Percentiles rank a stretch among this genome's conserved stretches.
These are phyloP conservation scores for Luperina nickerlii DNA, from an alignment of 2,888 invertebrate genomes.

Conservation along the genomic window DNA sequence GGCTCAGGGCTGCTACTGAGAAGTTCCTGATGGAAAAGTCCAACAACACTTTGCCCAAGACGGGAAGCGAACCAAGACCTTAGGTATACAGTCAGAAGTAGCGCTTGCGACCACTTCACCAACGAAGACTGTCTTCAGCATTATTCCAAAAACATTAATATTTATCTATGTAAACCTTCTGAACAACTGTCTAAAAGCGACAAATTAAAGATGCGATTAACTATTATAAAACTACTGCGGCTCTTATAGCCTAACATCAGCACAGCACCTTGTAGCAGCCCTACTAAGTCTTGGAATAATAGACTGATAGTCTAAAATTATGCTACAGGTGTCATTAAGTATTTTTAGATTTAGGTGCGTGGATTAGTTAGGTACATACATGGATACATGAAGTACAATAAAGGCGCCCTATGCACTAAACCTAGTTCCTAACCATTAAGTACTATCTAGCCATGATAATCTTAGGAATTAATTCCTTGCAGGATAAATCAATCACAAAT, in stretches of 20 bases:
- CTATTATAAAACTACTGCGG: not conserved
- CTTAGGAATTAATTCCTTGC: not conserved
- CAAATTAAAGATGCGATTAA: not conserved
- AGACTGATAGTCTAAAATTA: conserved; percentile 26
- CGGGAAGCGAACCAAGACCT: not conserved
- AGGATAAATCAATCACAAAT: not conserved
- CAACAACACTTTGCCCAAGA: not conserved
- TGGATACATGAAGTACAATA: not conserved
- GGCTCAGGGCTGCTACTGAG: too few species aligned
- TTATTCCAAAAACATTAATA: not conserved
- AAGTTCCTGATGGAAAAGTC: not conserved
- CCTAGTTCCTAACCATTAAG: too few species aligned
- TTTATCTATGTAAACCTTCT: too few species aligned
- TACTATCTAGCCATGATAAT: not conserved
- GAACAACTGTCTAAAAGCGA: not conserved
- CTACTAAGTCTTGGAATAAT: conserved; percentile 7
- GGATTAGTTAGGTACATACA: too few species aligned
- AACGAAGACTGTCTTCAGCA: not conserved
- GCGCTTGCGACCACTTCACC: not conserved
- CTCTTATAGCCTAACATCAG: not conserved
- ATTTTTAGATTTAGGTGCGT: conserved; percentile 18
- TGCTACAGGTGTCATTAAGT: not conserved
- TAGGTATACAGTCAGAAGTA: not conserved
- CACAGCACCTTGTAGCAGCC: not conserved
- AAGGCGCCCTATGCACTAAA: not conserved